Evolutionary conservation across 2,888 invertebrate genomes (phyloP).

Genomic region (Oxyteleia sp.): DNA sequence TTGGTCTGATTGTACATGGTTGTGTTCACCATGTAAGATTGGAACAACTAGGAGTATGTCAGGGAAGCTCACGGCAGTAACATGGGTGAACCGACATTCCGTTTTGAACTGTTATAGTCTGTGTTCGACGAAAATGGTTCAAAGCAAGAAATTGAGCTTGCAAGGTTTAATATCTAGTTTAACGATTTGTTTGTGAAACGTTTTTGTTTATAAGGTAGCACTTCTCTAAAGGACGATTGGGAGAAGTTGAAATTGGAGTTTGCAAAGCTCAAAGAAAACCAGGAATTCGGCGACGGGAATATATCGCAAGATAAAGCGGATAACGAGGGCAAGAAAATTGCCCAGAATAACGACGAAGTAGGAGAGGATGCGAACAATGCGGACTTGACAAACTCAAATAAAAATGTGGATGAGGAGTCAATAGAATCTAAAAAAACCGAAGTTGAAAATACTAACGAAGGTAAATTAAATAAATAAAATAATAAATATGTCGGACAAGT

Average conservation of each 20-base stretch:
- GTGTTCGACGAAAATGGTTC: conserved; percentile 20
- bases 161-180: too few species aligned
- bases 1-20: conserved; percentile 10
- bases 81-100: conserved; percentile 7
- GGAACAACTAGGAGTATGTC: background rate
- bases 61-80: conserved; percentile 14
- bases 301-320: background rate
- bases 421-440: too few species aligned
- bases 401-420: too few species aligned
- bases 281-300: conserved; percentile 23
- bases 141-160: conserved; percentile 5
- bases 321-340: too few species aligned
- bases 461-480: too few species aligned
- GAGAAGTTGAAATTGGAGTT: conserved; percentile 9
- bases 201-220: conserved; percentile 19
- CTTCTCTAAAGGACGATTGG: conserved; percentile 30
- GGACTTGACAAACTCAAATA: too few species aligned
- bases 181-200: too few species aligned
- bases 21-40: conserved; percentile 37
- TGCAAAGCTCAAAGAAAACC: background rate
- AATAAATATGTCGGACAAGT: background rate
- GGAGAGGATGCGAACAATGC: too few species aligned
- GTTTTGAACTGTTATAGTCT: conserved; percentile 8
- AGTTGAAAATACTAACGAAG: too few species aligned
- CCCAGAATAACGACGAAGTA: too few species aligned